These are phyloP conservation scores for Anguilla rostrata DNA, from an alignment of 2,113 vertebrate species.

Conservation along the genomic window DNA sequence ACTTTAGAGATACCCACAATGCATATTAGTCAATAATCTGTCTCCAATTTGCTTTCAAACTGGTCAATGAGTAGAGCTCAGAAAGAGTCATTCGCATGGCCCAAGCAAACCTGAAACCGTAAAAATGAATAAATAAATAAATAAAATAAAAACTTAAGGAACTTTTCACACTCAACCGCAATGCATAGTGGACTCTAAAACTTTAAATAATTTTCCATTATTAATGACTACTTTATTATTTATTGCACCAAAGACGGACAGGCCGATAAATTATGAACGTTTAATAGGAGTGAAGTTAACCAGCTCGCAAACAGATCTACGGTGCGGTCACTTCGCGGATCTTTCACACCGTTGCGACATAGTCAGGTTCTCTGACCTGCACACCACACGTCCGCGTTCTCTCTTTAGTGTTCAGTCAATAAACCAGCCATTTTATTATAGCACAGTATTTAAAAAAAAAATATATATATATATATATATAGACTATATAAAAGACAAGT, in stretches of 20 bases:
- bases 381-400: neutral
- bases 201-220: slow-evolving; percentile 7
- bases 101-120: neutral
- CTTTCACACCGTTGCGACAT: neutral
- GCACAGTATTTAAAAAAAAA: neutral
- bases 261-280: slow-evolving; percentile 12
- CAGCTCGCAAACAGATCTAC: slow-evolving; percentile 17
- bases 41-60: no score
- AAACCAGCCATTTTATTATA: neutral
- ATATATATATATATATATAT: neutral
- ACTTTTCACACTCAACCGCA: neutral
- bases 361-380: neutral
- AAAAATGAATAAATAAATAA: neutral
- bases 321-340: neutral
- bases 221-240: slow-evolving; percentile 19
- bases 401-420: neutral
- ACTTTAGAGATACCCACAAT: neutral
- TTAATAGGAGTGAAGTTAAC: slow-evolving; percentile 19
- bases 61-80: no score
- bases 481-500: neutral
- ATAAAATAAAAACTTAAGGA: neutral
- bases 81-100: neutral
- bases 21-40: neutral
- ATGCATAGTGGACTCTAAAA: slow-evolving; percentile 1
- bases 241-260: slow-evolving; percentile 5